Evolutionary conservation across 2,888 invertebrate genomes (phyloP), one percentile per base, ranked within the genome.

Genomic region (Dynastes maya): DNA sequence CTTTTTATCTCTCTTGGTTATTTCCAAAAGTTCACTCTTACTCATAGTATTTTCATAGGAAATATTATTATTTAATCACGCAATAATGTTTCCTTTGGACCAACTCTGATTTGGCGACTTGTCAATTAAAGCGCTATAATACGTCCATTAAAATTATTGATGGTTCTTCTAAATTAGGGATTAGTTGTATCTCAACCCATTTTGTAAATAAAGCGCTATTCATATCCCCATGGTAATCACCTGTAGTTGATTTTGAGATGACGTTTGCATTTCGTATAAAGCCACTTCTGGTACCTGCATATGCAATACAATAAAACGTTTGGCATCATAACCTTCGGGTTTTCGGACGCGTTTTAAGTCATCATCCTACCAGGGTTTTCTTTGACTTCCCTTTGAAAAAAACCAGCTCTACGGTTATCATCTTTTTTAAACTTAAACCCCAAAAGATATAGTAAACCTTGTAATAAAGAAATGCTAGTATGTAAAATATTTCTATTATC

Each of bases 1-100:
- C 16, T 81, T 78, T 65, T 80, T 81, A 72, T 80, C 76, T 64
- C 79, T 29, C 79, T 83, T 81, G 37, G 82, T 82, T 77, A 83
- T 70, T 37, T 53, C 11, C 74, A 84, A 79, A 68, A 83, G 79
- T 80, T 85, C 82, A 4, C 75, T 77, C 78, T 83, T 85, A 22
- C 83, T 72, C 79, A 82, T 75, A 27, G 81, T 53, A 29, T 79
- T 80, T n/a, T 82, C 80, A 80, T 82, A 84, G 11, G 64, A 64
- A 45, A 85, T 83, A 45, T 82, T 81, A 76, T 83, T 82, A 63
- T 58, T 71, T 37, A 86, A 77, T 84, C 84, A 58, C 3, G 58
- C n/a, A 22, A 58, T 58, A 22, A 58, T 58, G n/a, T 58, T n/a
- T 16, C 58, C 58, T 8, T 58, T 58, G 22, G 22, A 58, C 58